These are phyloP conservation scores for Erythrolamprus reginae DNA, from an alignment of 2,113 vertebrate genomes.

Conservation along the genomic window DNA sequence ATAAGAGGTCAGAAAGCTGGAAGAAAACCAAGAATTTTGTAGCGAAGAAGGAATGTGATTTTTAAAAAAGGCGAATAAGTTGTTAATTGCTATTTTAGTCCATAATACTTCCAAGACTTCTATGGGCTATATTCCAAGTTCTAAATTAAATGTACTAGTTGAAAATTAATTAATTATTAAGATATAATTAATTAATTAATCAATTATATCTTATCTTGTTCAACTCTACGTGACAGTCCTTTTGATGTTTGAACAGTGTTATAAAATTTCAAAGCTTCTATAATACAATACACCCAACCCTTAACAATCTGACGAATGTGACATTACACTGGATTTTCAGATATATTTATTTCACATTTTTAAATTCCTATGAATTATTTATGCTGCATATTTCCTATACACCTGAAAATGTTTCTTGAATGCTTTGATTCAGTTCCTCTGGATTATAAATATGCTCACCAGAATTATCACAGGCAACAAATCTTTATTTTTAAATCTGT, in stretches of 20 bases:
- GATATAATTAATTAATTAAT: too few species aligned
- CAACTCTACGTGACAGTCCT: neutral
- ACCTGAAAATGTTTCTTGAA: neutral
- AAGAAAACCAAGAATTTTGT: neutral
- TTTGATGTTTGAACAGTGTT: neutral
- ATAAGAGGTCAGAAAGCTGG: neutral
- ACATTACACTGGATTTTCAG: neutral
- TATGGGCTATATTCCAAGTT: neutral
- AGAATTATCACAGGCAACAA: neutral
- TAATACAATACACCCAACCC: neutral
- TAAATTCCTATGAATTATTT: neutral
- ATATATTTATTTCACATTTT: neutral
- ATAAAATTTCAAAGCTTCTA: neutral
- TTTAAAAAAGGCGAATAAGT: neutral
- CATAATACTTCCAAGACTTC: neutral
- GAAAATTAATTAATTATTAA: neutral
- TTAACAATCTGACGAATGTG: neutral
- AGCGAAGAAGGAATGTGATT: neutral
- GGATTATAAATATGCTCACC: neutral
- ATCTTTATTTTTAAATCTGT: neutral
- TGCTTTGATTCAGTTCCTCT: neutral
- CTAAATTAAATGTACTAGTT: neutral
- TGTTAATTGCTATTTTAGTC: neutral
- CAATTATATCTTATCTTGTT: neutral
- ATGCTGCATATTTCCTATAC: neutral